Evolutionary conservation across 1,140 invertebrate genomes (phyloP), one percentile per base, ranked within the genome.

Genomic region (Drosophila bifasciata): DNA sequence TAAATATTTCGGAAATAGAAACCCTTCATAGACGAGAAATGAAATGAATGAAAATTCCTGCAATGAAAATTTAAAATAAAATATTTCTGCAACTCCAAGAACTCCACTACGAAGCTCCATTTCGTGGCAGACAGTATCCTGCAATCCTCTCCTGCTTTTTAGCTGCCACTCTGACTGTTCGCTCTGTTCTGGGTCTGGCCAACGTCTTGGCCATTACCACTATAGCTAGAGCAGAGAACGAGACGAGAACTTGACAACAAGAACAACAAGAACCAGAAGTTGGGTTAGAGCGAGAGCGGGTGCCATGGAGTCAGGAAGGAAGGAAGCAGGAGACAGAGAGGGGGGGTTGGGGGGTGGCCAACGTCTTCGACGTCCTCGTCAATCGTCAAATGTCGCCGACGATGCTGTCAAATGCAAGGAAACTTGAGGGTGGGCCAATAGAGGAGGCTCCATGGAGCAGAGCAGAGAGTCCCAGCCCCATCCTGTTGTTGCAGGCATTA

Each of bases 361-460:
- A 53, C 69, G 69, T 52, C 83, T 71, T 88, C 75, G 75, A 86
- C 86, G 86, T 89, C 78, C 86, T 90, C 88, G 88, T 90, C 88
- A 90, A 90, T 90, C 88, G 88, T 90, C 88, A 90, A 90, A 90
- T 90, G 88, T 90, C 88, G 88, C 67, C 83, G 66, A 79, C 72
- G 83, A 51, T 71, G 79, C 86, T 90, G 88, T 90, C 88, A 90
- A 81, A 77, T 84, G 81, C 81, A 90, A 75, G 52, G 59, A 74
- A 85, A 79, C 64, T 84, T 64, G 70, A 67, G 74, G 64, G 60
- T 62, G 64, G 51, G 40, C 45, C 41, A 53, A 39, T 59, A 62
- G 63, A 40, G 39, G 60, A 16, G 25, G 25, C n/a, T n/a, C n/a
- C n/a, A 13, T n/a, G 45, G 52, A 52, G 8, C 17, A 23, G 28